Percentiles rank a stretch among this genome's conserved stretches.
Evolutionary conservation across 2,888 invertebrate genomes (phyloP).

Genomic region (Hypena proboscidalis): DNA sequence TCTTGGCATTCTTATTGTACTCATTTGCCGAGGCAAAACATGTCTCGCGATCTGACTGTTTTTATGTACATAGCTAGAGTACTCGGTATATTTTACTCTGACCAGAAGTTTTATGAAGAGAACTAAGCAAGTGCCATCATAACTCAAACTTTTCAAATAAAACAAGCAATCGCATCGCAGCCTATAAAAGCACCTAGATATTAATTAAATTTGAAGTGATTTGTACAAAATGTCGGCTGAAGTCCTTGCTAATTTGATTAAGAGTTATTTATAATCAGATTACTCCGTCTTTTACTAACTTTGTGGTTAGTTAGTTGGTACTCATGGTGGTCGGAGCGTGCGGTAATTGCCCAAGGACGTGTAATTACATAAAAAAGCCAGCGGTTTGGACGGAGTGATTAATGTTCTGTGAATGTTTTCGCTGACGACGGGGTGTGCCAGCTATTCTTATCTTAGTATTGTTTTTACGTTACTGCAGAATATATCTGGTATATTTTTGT

Average conservation of each 20-base stretch:
- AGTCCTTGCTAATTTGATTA: constrained; percentile 24
- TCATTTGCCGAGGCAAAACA: too few relatives aligned
- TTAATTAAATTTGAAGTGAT: constrained; percentile 11
- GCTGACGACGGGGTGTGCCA: neutral
- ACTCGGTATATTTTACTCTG: too few relatives aligned
- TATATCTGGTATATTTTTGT: too few relatives aligned
- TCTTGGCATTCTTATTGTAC: too few relatives aligned
- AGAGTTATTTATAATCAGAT: constrained; percentile 36
- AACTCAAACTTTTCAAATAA: constrained; percentile 3
- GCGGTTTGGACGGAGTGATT: constrained; percentile 14
- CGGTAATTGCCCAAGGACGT: constrained; percentile 24
- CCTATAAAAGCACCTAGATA: constrained; percentile 7
- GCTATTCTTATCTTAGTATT: constrained; percentile 6
- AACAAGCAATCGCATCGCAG: constrained; percentile 7
- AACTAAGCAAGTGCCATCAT: neutral
- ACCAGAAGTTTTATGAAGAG: too few relatives aligned
- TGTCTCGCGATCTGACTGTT: too few relatives aligned
- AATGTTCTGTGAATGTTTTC: constrained; percentile 19
- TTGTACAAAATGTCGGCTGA: constrained; percentile 19
- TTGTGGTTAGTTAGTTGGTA: constrained; percentile 24
- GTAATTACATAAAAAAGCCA: constrained; percentile 21
- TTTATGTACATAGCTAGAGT: too few relatives aligned
- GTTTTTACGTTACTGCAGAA: neutral
- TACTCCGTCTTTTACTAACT: constrained; percentile 36
- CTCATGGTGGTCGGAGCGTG: constrained; percentile 13